A percentile compares a stretch with the other conserved stretches of the same genome.
phyloP scores from a whole-genome alignment of 2,888 invertebrate species.

The Molanna angustata region DNA sequence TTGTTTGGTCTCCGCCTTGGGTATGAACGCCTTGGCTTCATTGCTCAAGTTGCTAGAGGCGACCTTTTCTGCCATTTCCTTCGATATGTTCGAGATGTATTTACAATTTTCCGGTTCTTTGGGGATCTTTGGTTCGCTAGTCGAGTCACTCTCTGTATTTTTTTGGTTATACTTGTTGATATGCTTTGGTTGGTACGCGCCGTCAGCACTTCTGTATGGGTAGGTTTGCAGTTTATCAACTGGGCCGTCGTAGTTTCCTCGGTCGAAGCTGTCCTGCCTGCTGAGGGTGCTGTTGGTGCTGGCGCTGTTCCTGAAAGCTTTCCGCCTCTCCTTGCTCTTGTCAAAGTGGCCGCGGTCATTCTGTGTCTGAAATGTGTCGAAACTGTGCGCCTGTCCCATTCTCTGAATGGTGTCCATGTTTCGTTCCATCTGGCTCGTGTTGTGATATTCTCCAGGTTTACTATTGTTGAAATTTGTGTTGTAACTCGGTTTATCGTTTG shows the following conservation, averaged over 20 bases:
- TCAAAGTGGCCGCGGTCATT: conserved; percentile 3
- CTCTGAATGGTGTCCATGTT: conserved; percentile 15
- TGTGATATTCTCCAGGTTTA: not conserved
- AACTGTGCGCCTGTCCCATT: not conserved
- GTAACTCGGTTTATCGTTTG: not conserved
- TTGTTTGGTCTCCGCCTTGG: conserved; percentile 11
- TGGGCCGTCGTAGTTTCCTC: not conserved
- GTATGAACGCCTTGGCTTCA: conserved; percentile 23
- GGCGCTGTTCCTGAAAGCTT: conserved; percentile 12
- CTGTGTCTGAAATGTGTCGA: conserved; percentile 1
- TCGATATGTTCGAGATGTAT: not conserved
- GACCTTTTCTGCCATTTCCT: conserved; percentile 7
- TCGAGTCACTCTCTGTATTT: conserved; percentile 6
- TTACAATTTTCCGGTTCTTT: too few relatives aligned
- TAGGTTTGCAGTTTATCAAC: not conserved
- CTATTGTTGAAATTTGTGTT: conserved; percentile 1
- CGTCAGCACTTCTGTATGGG: not conserved
- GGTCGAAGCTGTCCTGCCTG: conserved; percentile 17
- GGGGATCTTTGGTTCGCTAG: too few relatives aligned
- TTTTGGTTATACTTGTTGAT: not conserved
- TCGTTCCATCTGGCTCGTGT: conserved; percentile 7
- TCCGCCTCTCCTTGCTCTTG: conserved; percentile 12
- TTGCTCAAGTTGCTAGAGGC: conserved; percentile 23
- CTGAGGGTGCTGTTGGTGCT: conserved; percentile 1
- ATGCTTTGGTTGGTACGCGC: not conserved